These are phyloP conservation scores for Cryptophagus acutangulus DNA, from an alignment of 2,888 invertebrate genomes.

Conservation along the genomic window DNA sequence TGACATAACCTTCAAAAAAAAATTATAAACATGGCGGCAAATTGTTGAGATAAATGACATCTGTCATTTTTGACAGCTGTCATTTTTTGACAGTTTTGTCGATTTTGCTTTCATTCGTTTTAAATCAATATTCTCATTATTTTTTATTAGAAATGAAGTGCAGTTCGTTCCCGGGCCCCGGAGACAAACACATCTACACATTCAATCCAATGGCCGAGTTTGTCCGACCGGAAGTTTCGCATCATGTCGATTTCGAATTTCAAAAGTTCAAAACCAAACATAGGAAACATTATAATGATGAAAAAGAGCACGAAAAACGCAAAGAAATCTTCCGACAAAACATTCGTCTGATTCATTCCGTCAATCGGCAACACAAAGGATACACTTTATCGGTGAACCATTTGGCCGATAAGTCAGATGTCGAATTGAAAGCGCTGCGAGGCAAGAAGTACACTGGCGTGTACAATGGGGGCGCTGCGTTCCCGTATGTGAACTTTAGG, in stretches of 20 bases:
- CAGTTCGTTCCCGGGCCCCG: conserved; percentile 82
- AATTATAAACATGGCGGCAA: neutral
- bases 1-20: too few species aligned
- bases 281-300: conserved; percentile 59
- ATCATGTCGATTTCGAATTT: conserved; percentile 73
- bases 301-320: conserved; percentile 64
- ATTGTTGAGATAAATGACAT: neutral
- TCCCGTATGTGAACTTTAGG: conserved; percentile 60
- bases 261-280: conserved; percentile 69
- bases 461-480: conserved; percentile 73
- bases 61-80: too few species aligned
- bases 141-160: conserved; percentile 60
- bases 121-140: neutral
- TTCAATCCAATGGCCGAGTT: conserved; percentile 95
- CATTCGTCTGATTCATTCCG: conserved; percentile 56
- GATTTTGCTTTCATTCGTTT: too few species aligned
- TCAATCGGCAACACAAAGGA: conserved; percentile 49
- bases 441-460: conserved; percentile 59
- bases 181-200: conserved; percentile 66
- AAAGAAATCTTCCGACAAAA: conserved; percentile 83
- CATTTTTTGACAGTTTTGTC: too few species aligned
- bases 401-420: conserved; percentile 74
- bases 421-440: conserved; percentile 69
- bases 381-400: conserved; percentile 81
- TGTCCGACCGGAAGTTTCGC: conserved; percentile 63